A percentile compares a stretch with the other conserved stretches of the same genome.
Conservation (phyloP, 2,797 vertebrate genomes). For the Microchirus variegatus region DNA sequence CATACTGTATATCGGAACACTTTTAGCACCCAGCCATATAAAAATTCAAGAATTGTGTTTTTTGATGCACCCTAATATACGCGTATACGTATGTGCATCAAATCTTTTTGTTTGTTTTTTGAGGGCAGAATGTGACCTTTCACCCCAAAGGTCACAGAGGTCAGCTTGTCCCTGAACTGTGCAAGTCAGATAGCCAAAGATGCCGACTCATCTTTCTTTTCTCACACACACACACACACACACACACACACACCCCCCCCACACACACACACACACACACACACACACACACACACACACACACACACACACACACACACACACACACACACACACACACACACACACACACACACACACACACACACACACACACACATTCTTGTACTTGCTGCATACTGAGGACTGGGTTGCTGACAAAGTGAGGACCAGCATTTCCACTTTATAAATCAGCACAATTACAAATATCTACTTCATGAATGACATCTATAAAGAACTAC, state of each 20-base stretch:
- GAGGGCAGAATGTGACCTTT: conserved; percentile 47
- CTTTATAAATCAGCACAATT: too few relatives aligned
- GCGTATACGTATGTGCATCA: too few relatives aligned
- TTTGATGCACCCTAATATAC: too few relatives aligned
- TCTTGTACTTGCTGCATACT: too few relatives aligned
- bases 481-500: too few relatives aligned
- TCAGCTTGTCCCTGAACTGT: conserved; percentile 28
- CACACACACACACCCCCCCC: neutral
- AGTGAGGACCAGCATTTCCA: too few relatives aligned
- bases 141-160: conserved; percentile 35
- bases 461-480: too few relatives aligned
- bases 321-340: neutral
- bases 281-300: neutral
- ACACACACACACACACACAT: neutral
- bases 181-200: conserved; percentile 42
- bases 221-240: neutral
- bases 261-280: neutral
- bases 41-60: too few relatives aligned
- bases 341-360: conserved; percentile 2
- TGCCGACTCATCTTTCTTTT: conserved; percentile 51
- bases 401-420: too few relatives aligned
- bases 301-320: neutral
- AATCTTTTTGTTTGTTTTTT: neutral
- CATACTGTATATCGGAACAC: too few relatives aligned
- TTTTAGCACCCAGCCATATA: too few relatives aligned